Evolutionary conservation across 2,888 invertebrate species (phyloP), one percentile per base, ranked within the genome.

Genomic region (Macrosiphum euphorbiae): DNA sequence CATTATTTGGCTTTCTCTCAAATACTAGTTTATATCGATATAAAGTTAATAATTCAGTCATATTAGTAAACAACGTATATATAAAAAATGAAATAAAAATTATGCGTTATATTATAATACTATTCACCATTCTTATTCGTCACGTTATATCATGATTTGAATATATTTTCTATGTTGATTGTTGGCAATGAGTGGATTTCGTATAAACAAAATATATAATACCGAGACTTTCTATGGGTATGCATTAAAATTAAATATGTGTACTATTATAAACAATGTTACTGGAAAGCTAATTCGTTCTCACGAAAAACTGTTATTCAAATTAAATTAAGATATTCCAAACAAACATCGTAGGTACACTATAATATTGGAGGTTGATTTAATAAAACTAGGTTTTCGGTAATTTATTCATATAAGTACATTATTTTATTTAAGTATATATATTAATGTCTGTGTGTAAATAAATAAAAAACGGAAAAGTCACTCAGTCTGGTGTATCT

Each of bases 1-100:
- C 90, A 90, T 90, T 90, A 47, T 41, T 52, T 20, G 88, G 24
- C 92, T 92, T 92, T 92, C 92, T 92, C 92, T 92, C 78, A 44
- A 78, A 88, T 88, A 92, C 92, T 88, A 92, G 92, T 92, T 92
- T 87, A 61, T 50, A 3, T 13, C 78, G 35, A 86, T 86, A 52
- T 86, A 44, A 91, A 91, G 78, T 88, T 78, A 44, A 92, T 78
- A 88, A 88, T 92, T 88, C 92, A 67, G 4, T 26, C 26, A 67
- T 87, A 88, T 88, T 61, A 92, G 47, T 61, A 35, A 44, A 86
- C 47, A 52, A 88, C 20, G 50, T 20, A 89, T 26, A 91, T 8
- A 8, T 44, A 28, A 87, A 92, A 92, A 86, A 61, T 86, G 11
- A 86, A 58, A 47, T 50, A 84, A n/a, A 78, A 90, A 50, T 84